Base-by-base conservation (phyloP, 2,113 vertebrate species). In the Morphnarchus princeps region DNA sequence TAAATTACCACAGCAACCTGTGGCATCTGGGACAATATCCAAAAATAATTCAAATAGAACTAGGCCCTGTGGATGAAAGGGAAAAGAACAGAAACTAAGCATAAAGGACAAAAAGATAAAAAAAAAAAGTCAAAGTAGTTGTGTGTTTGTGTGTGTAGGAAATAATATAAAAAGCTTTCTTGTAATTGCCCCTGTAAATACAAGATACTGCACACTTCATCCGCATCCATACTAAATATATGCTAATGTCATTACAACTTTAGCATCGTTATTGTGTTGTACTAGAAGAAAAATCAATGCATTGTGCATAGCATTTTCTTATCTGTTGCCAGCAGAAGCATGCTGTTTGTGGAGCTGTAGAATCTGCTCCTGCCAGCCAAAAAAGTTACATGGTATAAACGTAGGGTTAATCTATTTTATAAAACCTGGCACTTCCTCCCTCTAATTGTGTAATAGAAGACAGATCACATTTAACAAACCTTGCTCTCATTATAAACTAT, bases 291-390 rank as follows among this genome's bases (percentile, higher is more conserved):
- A 95, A 84, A 96, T 50, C 80, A 95, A 66, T 91, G 26, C 34
- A 63, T 45, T 90, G 47, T 47, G 24, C 50, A 49, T 32, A 76
- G 17, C 24, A 45, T 77, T 96, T 95, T 74, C 87, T 95, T 91
- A 95, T 97, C 88, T 89, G 9, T 81, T 81, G 62, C 62, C 15
- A 92, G 47, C 72, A 97, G 87, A 69, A 74, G 20, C 36, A 72
- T 65, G 26, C 45, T 78, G 9, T 70, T 49, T 84, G 49, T 38
- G 31, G 66, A 87, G 57, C 73, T 94, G 32, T 25, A 47, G 58
- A 87, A 78, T 87, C 29, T 66, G 4, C 18, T 81, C 31, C 78
- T 91, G 71, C 36, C 49, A 71, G 52, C 31, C 89, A 50, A 77
- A 93, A 87, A 62, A 8, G 16, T 21, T 89, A 24, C 32, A 45